phyloP scores from a whole-genome alignment of 2,797 vertebrate species.

The Enteromius fasciolatus region DNA sequence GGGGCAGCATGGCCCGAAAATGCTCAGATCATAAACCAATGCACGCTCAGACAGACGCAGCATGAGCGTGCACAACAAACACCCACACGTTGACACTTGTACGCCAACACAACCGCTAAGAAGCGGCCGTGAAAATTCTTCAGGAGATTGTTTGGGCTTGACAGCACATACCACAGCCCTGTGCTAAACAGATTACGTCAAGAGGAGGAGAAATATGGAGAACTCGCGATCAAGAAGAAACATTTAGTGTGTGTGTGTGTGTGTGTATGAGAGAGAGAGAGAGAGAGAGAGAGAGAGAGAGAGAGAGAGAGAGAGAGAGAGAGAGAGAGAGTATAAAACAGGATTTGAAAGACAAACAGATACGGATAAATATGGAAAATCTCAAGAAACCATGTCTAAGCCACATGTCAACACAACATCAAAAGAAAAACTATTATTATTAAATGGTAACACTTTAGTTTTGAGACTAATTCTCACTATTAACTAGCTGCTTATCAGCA shows the following conservation, averaged over 20 bases:
- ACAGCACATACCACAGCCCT: conserved; percentile 52
- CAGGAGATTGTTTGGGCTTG: conserved; percentile 44
- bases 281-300: no score
- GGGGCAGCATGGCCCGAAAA: conserved; percentile 2
- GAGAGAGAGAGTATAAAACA: conserved; percentile 18
- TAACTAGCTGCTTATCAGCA: not conserved
- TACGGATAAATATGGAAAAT: conserved; percentile 9
- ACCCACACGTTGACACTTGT: conserved; percentile 29
- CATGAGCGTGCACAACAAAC: not conserved
- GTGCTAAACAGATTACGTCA: conserved; percentile 53
- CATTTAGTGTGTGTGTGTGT: not conserved
- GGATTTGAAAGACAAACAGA: not conserved
- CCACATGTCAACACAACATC: not conserved
- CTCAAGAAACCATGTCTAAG: not conserved
- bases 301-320: conserved; percentile 9
- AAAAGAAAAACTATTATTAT: no score
- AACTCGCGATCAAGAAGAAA: conserved; percentile 42
- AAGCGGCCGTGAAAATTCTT: conserved; percentile 44
- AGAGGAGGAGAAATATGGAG: conserved; percentile 32
- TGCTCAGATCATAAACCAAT: not conserved
- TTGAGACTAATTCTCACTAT: not conserved
- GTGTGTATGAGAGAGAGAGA: no score
- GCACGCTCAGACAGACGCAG: not conserved
- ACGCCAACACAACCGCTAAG: conserved; percentile 4
- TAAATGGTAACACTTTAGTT: not conserved